Percentiles rank a stretch among this genome's conserved stretches.
phyloP scores from a whole-genome alignment of 2,888 invertebrate species.

The Lithophane ornitopus region DNA sequence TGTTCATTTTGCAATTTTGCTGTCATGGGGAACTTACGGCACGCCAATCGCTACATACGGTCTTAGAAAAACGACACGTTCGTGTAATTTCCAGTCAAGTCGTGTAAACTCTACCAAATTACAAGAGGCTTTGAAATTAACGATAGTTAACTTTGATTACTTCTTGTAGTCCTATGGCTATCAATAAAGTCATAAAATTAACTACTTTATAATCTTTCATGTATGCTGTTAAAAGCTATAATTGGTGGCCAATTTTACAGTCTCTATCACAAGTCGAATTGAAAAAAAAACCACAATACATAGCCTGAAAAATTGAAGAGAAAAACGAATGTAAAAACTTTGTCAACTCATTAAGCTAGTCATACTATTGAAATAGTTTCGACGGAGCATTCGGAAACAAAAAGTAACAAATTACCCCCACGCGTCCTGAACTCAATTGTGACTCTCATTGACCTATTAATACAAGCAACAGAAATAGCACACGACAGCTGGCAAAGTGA shows the following conservation, averaged over 20 bases:
- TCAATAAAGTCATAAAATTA: constrained; percentile 7
- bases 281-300: background rate
- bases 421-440: constrained; percentile 58
- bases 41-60: background rate
- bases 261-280: background rate
- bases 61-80: constrained; percentile 1
- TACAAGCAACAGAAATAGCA: constrained; percentile 54
- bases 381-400: constrained; percentile 55
- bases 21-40: background rate
- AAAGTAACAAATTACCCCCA: constrained; percentile 55
- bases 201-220: constrained; percentile 20
- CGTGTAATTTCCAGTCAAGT: background rate
- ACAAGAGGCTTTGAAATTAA: constrained; percentile 10
- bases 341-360: constrained; percentile 32
- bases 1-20: constrained; percentile 18
- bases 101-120: constrained; percentile 19
- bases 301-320: background rate
- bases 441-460: constrained; percentile 64
- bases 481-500: constrained; percentile 56
- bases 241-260: constrained; percentile 9
- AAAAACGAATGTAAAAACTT: constrained; percentile 28
- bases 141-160: constrained; percentile 24
- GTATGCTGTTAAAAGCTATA: constrained; percentile 7
- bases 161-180: constrained; percentile 10
- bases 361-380: constrained; percentile 44